Conservation (phyloP, 2,888 invertebrate genomes). For the Cosmopolites sordidus region DNA sequence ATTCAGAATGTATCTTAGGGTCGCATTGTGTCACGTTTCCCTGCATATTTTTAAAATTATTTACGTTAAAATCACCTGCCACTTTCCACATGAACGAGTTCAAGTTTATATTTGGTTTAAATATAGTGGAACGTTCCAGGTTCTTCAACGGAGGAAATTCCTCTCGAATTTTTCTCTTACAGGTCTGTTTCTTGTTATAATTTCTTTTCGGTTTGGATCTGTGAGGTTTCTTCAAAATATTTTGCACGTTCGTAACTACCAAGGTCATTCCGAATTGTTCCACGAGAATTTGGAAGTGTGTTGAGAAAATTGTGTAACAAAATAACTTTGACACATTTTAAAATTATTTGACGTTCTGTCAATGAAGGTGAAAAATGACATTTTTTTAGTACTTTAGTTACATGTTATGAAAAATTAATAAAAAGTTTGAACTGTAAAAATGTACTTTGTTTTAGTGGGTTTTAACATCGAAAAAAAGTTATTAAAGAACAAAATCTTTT, state of each 20-base stretch:
- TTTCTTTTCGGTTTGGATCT: neutral
- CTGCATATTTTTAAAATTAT: neutral
- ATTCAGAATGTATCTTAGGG: constrained; percentile 1
- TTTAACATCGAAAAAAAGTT: no score
- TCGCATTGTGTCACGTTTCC: neutral
- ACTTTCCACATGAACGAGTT: neutral
- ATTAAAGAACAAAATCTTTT: no score
- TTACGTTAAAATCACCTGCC: neutral
- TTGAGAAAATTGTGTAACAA: neutral
- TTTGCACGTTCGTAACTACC: neutral
- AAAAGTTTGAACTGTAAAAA: no score
- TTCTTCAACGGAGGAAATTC: neutral
- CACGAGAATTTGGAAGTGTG: neutral
- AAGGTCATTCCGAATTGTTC: neutral
- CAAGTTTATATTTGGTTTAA: neutral
- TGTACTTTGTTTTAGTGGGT: no score
- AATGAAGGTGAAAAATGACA: no score
- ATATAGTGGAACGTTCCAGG: neutral
- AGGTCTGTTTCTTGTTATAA: neutral
- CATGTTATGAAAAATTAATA: no score
- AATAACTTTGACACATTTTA: no score
- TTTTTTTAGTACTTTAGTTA: no score
- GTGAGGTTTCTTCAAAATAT: neutral
- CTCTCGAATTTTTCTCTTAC: neutral
- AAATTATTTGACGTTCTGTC: no score